Evolutionary conservation across 2,797 vertebrate species (phyloP).

Genomic region (Malacoraja senta): DNA sequence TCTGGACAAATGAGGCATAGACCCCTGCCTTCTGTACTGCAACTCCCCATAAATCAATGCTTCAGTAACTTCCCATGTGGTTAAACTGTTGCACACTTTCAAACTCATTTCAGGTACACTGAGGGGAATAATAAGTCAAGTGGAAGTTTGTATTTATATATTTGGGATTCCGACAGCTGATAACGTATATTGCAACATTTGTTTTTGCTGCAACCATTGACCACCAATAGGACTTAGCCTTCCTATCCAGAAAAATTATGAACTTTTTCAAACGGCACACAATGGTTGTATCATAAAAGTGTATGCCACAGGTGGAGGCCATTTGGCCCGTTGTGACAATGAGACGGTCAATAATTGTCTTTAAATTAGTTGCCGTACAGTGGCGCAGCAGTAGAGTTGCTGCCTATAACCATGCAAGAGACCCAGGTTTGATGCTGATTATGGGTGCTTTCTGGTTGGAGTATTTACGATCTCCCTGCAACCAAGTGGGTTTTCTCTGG

Average conservation of each 20-base stretch:
- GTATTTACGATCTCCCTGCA: no score
- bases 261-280: not conserved
- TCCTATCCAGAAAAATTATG: not conserved
- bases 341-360: no score
- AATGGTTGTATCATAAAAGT: no score
- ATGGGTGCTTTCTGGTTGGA: no score
- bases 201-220: not conserved
- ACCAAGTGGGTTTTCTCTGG: no score
- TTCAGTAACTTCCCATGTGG: not conserved
- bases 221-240: no score
- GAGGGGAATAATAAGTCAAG: not conserved
- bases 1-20: not conserved
- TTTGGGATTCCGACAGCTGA: not conserved
- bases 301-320: no score
- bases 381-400: no score
- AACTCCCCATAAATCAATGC: not conserved
- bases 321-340: no score
- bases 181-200: not conserved
- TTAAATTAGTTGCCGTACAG: no score
- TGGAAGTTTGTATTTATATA: not conserved
- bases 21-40: not conserved
- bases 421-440: no score
- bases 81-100: not conserved
- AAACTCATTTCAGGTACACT: not conserved
- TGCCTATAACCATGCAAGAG: no score